These are phyloP conservation scores for Pseudococcus longispinus DNA, from an alignment of 2,888 invertebrate genomes.

Conservation along the genomic window DNA sequence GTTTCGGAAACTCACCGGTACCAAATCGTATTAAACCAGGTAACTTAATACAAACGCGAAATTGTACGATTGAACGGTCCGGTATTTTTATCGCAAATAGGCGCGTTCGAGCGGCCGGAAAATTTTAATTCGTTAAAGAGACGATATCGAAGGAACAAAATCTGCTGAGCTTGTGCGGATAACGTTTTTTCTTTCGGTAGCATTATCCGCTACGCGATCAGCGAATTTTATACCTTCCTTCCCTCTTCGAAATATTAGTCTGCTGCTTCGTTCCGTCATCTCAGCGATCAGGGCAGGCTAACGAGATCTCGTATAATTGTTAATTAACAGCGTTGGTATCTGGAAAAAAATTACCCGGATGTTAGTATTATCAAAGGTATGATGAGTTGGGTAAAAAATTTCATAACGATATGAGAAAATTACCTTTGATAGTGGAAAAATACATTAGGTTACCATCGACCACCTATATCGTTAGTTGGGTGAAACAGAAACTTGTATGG, in stretches of 20 bases:
- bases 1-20: slow-evolving; percentile 19
- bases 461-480: background rate
- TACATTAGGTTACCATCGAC: no score
- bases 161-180: slow-evolving; percentile 45
- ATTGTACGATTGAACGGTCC: slow-evolving; percentile 38
- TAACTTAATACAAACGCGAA: slow-evolving; percentile 37
- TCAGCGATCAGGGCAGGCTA: no score
- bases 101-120: slow-evolving; percentile 26
- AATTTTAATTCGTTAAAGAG: slow-evolving; percentile 39
- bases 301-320: background rate
- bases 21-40: slow-evolving; percentile 29
- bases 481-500: background rate
- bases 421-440: background rate
- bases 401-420: background rate
- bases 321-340: background rate
- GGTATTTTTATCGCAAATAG: slow-evolving; percentile 36
- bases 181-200: slow-evolving; percentile 36
- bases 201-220: slow-evolving; percentile 46
- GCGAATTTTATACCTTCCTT: slow-evolving; percentile 27
- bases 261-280: background rate
- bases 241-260: no score
- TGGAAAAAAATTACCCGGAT: background rate
- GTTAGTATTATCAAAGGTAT: no score
- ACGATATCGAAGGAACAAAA: slow-evolving; percentile 36
- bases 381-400: background rate